Conservation (phyloP, 1,140 invertebrate species). For the Drosophila nannoptera region DNA sequence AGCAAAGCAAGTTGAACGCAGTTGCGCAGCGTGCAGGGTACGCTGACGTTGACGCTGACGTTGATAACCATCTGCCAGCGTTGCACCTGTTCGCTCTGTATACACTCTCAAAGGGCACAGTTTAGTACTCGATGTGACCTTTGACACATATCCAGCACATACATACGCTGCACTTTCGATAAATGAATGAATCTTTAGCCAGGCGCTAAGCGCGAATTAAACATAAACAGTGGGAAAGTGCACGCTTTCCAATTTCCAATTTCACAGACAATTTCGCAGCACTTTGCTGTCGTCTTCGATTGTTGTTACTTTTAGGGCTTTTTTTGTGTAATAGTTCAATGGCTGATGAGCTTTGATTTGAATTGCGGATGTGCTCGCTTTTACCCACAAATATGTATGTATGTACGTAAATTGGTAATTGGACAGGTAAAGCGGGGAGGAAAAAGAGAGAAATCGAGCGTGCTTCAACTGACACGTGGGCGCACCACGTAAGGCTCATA, state of each 20-base stretch:
- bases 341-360: conserved; percentile 43
- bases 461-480: too few relatives aligned
- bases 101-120: not conserved
- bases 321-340: conserved; percentile 32
- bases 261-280: conserved; percentile 14
- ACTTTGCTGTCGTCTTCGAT: conserved; percentile 3
- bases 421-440: conserved; percentile 38
- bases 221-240: not conserved
- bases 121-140: not conserved
- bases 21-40: conserved; percentile 3
- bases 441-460: conserved; percentile 42
- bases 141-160: conserved; percentile 1
- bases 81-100: conserved; percentile 48
- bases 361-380: conserved; percentile 61
- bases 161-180: not conserved
- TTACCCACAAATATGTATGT: conserved; percentile 21
- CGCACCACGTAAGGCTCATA: too few relatives aligned
- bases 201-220: conserved; percentile 6
- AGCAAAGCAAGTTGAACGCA: conserved; percentile 32
- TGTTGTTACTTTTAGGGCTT: not conserved
- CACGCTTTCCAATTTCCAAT: conserved; percentile 37
- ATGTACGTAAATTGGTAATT: conserved; percentile 59
- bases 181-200: conserved; percentile 51
- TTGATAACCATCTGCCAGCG: conserved; percentile 24
- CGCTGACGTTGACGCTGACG: conserved; percentile 5